Base-by-base conservation (phyloP, 2,113 vertebrate species). In the Abramis brama region DNA sequence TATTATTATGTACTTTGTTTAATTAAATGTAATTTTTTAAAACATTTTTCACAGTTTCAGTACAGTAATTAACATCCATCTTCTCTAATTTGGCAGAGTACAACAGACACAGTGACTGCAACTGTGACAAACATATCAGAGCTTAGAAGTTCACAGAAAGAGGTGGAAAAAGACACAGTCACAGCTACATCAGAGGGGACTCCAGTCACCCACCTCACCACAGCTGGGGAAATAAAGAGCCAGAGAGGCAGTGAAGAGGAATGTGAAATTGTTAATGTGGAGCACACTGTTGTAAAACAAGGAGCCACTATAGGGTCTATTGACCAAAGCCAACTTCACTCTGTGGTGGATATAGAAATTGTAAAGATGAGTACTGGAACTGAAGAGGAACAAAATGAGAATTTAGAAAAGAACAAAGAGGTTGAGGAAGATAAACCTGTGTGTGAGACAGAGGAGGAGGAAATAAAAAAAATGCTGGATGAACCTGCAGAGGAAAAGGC, bases 341-440 rank as follows among this genome's bases (percentile, higher is more conserved):
- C 87, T n/a, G 73, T 84, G 33, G 83, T 88, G 19, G 71, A 84
- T 6, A 86, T 87, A 33, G 87, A 91, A 66, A 91, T 91, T 62
- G 86, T 77, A 47, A 85, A 85, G 62, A 84, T 90, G 85, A 84
- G 89, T 12, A 88, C 88, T 77, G 92, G 89, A 85, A 85, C 70
- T 3, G 84, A 91, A 70, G 85, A 84, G 43, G 23, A 39, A 45
- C 80, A 89, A 25, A 71, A 70, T 33, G 83, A 77, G 70, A 80
- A 78, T 60, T 50, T 21, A 27, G 33, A 15, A 21, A 80, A 66
- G 2, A 62, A 39, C 30, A 83, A 52, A 47, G 57, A 84, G 6
- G 30, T 59, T 64, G 43, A 79, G 66, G 45, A 23, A 85, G 59
- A 88, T 71, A 47, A 73, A 12, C 23, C 23, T 19, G 33, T 73